A percentile compares a stretch with the other conserved stretches of the same genome.
phyloP scores from a whole-genome alignment of 2,888 invertebrate genomes.

The Acanthosepion esculentum region DNA sequence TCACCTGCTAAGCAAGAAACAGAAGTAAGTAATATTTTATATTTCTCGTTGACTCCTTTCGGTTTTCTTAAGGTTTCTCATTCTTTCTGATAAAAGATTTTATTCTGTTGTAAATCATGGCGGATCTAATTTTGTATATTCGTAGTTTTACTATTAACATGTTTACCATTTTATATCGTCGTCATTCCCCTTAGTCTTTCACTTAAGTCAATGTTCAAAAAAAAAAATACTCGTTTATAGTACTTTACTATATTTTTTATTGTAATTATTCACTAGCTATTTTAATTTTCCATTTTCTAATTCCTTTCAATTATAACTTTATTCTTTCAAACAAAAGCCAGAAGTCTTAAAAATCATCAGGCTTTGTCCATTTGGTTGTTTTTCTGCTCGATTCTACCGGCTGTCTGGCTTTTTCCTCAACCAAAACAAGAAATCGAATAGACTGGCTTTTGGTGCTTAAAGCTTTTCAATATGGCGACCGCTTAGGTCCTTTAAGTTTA shows the following conservation, averaged over 20 bases:
- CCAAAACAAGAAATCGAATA: neutral
- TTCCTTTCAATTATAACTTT: neutral
- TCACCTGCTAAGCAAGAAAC: conserved; percentile 44
- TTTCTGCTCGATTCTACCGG: neutral
- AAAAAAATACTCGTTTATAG: neutral
- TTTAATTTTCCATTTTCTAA: neutral
- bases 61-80: neutral
- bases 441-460: neutral
- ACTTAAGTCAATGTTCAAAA: neutral
- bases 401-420: neutral
- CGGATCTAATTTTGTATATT: neutral
- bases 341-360: neutral
- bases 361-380: neutral
- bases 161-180: neutral
- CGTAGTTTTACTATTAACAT: neutral
- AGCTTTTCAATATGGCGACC: conserved; percentile 7
- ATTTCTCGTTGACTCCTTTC: neutral
- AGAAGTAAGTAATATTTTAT: conserved; percentile 41
- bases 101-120: neutral
- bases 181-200: neutral
- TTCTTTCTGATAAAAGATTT: neutral
- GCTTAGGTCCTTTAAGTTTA: neutral
- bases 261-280: neutral
- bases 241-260: neutral
- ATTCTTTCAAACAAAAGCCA: neutral